Conservation (phyloP, 92 coral and sea anemone genomes). For the Palythoa heliodiscus region DNA sequence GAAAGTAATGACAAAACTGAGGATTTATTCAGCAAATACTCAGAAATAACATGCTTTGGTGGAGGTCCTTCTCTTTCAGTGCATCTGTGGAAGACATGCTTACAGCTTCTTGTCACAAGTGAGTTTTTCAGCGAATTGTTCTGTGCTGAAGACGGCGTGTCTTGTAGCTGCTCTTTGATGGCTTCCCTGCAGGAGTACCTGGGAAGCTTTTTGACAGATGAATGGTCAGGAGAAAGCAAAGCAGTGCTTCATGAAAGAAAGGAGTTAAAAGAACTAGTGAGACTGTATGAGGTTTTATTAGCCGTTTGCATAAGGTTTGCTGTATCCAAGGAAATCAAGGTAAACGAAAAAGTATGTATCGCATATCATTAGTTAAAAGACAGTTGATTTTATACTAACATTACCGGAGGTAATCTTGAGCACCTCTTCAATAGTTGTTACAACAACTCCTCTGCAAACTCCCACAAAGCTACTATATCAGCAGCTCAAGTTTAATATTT, state of each 20-base stretch:
- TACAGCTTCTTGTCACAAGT: conserved; percentile 73
- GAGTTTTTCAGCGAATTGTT: conserved; percentile 78
- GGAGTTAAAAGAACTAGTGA: conserved; percentile 52
- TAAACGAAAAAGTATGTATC: conserved; percentile 57
- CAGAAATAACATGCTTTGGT: conserved; percentile 13
- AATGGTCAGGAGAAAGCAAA: not conserved
- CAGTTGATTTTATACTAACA: not conserved
- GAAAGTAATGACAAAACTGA: not conserved
- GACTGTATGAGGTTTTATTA: conserved; percentile 71
- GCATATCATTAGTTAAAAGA: not conserved
- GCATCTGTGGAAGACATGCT: conserved; percentile 87
- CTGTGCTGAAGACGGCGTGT: conserved; percentile 57
- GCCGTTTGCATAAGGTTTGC: conserved; percentile 81
- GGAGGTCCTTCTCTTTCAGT: conserved; percentile 66
- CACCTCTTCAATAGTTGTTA: too few relatives aligned
- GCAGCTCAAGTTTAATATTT: too few relatives aligned
- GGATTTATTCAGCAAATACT: not conserved
- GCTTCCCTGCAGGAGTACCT: conserved; percentile 48
- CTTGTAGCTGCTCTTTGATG: conserved; percentile 58
- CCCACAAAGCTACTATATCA: too few relatives aligned
- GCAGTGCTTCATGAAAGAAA: not conserved
- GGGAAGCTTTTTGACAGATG: conserved; percentile 1
- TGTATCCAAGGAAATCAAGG: conserved; percentile 57
- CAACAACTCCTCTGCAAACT: too few relatives aligned
- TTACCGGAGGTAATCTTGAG: not conserved